phyloP scores from a whole-genome alignment of 2,888 invertebrate species.

The Neoscelio sp. region DNA sequence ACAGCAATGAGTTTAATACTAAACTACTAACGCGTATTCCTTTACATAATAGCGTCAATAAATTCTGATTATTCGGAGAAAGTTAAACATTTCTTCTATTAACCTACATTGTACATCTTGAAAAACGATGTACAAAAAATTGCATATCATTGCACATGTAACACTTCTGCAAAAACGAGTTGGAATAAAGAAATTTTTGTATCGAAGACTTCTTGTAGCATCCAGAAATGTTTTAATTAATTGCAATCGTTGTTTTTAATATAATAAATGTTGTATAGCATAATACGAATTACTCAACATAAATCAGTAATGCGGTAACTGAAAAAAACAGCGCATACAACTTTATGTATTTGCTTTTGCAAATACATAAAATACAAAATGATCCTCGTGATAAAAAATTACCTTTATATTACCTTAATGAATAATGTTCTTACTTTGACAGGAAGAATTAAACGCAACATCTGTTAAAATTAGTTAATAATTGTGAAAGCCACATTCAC shows the following conservation, averaged over 20 bases:
- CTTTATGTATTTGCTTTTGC: too few species aligned
- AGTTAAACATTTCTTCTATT: constrained; percentile 22
- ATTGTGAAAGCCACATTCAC: constrained; percentile 43
- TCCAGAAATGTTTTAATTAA: too few species aligned
- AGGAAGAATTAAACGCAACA: constrained; percentile 32
- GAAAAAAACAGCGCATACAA: too few species aligned
- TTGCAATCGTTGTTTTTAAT: too few species aligned
- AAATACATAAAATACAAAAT: background rate
- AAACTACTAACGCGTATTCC: constrained; percentile 11
- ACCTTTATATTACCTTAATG: background rate
- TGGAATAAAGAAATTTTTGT: background rate
- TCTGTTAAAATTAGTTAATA: constrained; percentile 54
- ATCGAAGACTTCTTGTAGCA: constrained; percentile 8
- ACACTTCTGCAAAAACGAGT: constrained; percentile 2
- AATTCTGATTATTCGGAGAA: constrained; percentile 33
- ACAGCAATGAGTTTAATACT: too few species aligned
- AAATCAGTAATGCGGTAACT: too few species aligned
- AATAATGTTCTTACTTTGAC: background rate
- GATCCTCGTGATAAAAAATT: too few species aligned
- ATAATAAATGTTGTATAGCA: too few species aligned
- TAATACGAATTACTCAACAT: too few species aligned
- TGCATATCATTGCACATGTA: constrained; percentile 21
- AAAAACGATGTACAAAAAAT: constrained; percentile 5
- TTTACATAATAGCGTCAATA: constrained; percentile 17
- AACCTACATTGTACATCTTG: constrained; percentile 7